Conservation (phyloP, 2,888 invertebrate genomes). For the Scaeva pyrastri region DNA sequence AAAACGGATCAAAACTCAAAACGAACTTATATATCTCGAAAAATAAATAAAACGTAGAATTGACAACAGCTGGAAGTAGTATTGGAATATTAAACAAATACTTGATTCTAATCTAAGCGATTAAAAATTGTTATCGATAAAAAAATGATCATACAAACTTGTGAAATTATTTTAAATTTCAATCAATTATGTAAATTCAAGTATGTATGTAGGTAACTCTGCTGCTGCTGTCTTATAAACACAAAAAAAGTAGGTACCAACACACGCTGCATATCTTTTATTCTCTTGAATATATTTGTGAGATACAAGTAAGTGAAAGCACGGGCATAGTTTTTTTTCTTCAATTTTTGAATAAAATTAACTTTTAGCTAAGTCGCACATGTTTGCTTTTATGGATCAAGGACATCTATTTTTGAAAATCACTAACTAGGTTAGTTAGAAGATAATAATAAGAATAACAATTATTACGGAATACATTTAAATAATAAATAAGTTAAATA, state of each 20-base stretch:
- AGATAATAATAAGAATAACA: no score
- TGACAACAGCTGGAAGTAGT: slow-evolving; percentile 3
- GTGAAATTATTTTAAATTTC: neutral
- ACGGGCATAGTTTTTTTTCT: neutral
- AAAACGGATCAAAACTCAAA: no score
- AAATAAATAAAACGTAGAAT: slow-evolving; percentile 1
- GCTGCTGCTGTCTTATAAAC: neutral
- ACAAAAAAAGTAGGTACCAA: neutral
- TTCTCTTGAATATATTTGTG: neutral
- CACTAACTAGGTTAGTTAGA: no score
- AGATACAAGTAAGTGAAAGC: neutral
- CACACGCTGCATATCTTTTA: neutral
- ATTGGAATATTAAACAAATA: slow-evolving; percentile 19
- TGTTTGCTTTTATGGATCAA: neutral
- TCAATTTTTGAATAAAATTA: neutral
- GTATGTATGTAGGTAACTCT: neutral
- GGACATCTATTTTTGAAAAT: no score
- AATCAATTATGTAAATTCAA: neutral
- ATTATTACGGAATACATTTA: no score
- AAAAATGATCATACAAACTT: neutral
- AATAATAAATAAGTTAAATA: no score
- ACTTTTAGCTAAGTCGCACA: neutral
- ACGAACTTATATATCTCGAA: no score
- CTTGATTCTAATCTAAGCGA: no score
- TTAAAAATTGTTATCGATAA: no score